Base-by-base conservation (phyloP, 2,888 invertebrate genomes). In the Drosophila vallismaia region DNA sequence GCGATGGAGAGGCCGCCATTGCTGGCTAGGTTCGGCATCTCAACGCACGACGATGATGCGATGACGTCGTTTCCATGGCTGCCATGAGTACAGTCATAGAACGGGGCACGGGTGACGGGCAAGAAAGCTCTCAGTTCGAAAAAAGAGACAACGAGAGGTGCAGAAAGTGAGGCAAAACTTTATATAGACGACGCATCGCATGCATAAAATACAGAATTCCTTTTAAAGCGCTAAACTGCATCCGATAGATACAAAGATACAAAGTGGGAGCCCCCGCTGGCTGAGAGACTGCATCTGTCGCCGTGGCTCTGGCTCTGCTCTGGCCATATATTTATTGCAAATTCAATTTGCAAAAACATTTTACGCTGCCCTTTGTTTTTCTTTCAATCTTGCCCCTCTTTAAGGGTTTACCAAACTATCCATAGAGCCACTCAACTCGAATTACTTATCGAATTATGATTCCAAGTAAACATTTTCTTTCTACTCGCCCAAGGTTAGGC, bases 141-240 rank as follows among this genome's bases (percentile, higher is more conserved):
- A 48, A 33, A 36, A 57, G 31, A 42, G 42, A 58, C 33, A 33
- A 19, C 33, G 19, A 31, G 44, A 31, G 31, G 24, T 38, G 46
- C 53, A 68, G 60, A 55, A 38, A n/a, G 38, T 48, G 58, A 50
- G 74, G 56, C 44, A 59, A 19, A 45, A 69, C 79, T 76, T 74
- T 70, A 75, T 75, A 83, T 59, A 73, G 81, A 70, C 83, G 54
- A 59, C 68, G 74, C 70, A 71, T 56, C 48, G 76, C 82, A 85
- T 85, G 83, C 88, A 83, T 85, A 87, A 83, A 87, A 86, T 87
- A 83, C 88, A 85, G 75, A 86, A 86, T 84, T 84, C 84, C 84
- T 84, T 84, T 86, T 75, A 88, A 84, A 88, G 84, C 84, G 88
- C 76, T 75, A 86, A 84, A 88, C 64, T 88, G 82, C 86, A 84